Evolutionary conservation across 2,797 vertebrate genomes (phyloP).

Genomic region (Chaetodon trifasciatus): DNA sequence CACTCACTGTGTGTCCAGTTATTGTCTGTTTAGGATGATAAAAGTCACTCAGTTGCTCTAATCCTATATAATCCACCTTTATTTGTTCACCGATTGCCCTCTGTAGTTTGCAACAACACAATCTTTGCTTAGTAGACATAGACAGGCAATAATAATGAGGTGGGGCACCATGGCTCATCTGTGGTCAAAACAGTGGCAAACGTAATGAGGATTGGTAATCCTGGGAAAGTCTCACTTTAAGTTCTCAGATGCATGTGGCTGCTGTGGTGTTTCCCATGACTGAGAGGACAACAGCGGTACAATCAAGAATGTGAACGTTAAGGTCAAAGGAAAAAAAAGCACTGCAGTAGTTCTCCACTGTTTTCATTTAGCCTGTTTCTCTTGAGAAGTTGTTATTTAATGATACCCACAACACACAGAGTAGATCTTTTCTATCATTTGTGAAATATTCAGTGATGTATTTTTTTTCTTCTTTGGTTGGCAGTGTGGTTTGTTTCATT

Average conservation of each 20-base stretch:
- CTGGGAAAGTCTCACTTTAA: conserved; percentile 10
- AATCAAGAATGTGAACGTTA: conserved; percentile 49
- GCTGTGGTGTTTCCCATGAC: conserved; percentile 4
- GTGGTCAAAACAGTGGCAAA: conserved; percentile 12
- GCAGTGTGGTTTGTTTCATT: conserved; percentile 33
- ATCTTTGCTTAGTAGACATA: conserved; percentile 44
- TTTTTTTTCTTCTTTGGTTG: conserved; percentile 23
- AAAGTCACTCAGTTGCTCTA: conserved; percentile 13
- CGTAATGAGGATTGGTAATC: conserved; percentile 3
- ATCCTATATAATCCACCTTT: conserved; percentile 46
- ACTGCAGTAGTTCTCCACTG: conserved; percentile 61
- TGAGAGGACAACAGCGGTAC: background rate
- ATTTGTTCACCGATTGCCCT: conserved; percentile 36
- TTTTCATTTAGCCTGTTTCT: conserved; percentile 40
- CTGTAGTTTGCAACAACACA: conserved; percentile 19
- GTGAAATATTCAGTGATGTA: conserved; percentile 23
- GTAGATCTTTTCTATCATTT: conserved; percentile 33
- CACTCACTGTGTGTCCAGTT: conserved; percentile 50
- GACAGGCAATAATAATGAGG: conserved; percentile 26
- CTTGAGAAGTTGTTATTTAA: conserved; percentile 36
- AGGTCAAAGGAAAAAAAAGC: conserved; percentile 36
- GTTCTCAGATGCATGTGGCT: background rate
- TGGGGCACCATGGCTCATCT: conserved; percentile 15
- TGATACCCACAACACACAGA: conserved; percentile 26
- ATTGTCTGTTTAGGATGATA: conserved; percentile 25